A percentile compares a stretch with the other conserved stretches of the same genome.
Conservation (phyloP, 2,113 vertebrate species). For the Lutjanus erythropterus region DNA sequence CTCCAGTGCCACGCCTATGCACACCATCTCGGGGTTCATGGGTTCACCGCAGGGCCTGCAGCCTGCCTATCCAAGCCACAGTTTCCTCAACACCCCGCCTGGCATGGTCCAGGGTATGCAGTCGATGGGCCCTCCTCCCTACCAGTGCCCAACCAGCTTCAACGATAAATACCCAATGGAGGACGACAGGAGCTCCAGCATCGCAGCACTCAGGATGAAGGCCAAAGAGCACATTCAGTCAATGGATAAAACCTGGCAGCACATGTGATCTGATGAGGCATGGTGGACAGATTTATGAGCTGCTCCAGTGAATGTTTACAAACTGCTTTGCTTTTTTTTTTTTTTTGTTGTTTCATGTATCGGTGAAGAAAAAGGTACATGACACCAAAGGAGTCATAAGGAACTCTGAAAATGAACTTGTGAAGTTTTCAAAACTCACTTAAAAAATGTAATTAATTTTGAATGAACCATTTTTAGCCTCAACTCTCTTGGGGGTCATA, state of each 20-base stretch:
- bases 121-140: slow-evolving; percentile 87
- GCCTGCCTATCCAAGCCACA: slow-evolving; percentile 85
- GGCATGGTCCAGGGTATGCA: slow-evolving; percentile 90
- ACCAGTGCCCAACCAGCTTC: slow-evolving; percentile 89
- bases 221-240: slow-evolving; percentile 96
- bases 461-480: neutral
- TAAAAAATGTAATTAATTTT: slow-evolving; percentile 22
- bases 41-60: slow-evolving; percentile 89
- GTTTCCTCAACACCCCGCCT: slow-evolving; percentile 86
- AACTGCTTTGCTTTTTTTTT: slow-evolving; percentile 34
- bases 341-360: slow-evolving; percentile 39
- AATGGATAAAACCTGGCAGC: slow-evolving; percentile 95
- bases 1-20: slow-evolving; percentile 87
- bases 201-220: slow-evolving; percentile 91
- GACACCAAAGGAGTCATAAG: slow-evolving; percentile 48
- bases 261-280: slow-evolving; percentile 84
- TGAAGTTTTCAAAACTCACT: neutral
- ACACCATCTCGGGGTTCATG: slow-evolving; percentile 90
- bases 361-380: neutral
- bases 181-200: slow-evolving; percentile 92
- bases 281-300: slow-evolving; percentile 25
- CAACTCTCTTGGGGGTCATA: slow-evolving; percentile 1
- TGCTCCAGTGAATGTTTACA: slow-evolving; percentile 71
- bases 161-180: slow-evolving; percentile 92
- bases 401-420: slow-evolving; percentile 23